Evolutionary conservation across 2,888 invertebrate species (phyloP), one percentile per base, ranked within the genome.

Genomic region (Limnephilus lunatus): DNA sequence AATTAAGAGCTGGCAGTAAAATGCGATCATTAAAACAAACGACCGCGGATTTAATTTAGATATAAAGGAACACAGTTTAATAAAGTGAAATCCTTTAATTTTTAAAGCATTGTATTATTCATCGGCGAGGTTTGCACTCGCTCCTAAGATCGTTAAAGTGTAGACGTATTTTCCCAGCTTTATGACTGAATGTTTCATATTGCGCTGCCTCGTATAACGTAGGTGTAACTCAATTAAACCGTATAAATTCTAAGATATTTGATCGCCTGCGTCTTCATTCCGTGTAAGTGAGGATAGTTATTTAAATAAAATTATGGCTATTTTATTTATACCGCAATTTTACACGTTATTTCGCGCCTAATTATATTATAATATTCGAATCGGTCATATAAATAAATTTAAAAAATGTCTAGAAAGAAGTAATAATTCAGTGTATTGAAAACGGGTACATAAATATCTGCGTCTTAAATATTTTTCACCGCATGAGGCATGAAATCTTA

Each of bases 1-100:
- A 92, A 90, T 90, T 90, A 90, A 91, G 90, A 91, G 90, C 85
- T 86, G 80, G 81, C 89, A 30, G 91, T 91, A 92, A 91, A 92
- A 92, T 91, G 87, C 82, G 85, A 31, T 90, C 92, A 91, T 93
- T 93, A 92, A 91, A 86, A 92, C 88, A 88, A 92, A 93, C 93
- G 93, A 89, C 88, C 68, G 88, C 53, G 88, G 90, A 89, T 92
- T 92, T 90, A 90, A 93, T 93, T 91, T 93, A 90, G 90, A 93
- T 92, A 44, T 87, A 90, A 90, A 85, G 90, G 90, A 90, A 86
- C 30, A 85, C 14, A 85, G n/a, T 48, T 32, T 86, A 35, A 86
- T 86, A 86, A 25, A 86, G n/a, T 86, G 25, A 68, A 68, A 68
- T 86, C n/a, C 39, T 35, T 30, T 35, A 25, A n/a, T 83, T 83